phyloP scores from a whole-genome alignment of 2,888 invertebrate genomes.

The Pollenia labialis region DNA sequence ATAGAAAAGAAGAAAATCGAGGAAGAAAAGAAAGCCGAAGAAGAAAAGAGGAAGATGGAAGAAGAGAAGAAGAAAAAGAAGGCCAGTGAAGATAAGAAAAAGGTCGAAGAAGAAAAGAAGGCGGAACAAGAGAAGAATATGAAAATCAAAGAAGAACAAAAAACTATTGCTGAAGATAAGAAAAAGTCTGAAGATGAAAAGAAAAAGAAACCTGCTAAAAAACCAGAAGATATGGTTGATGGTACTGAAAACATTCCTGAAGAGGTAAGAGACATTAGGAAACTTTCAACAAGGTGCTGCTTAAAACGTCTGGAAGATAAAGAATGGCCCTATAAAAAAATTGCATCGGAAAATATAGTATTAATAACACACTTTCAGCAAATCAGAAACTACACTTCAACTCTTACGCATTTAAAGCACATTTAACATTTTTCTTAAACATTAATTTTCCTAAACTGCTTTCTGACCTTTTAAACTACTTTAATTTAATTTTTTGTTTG shows the following conservation, averaged over 20 bases:
- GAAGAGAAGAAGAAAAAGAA: constrained; percentile 60
- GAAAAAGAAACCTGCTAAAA: constrained; percentile 84
- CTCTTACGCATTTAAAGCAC: not conserved
- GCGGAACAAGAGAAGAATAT: constrained; percentile 78
- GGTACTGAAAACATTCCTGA: constrained; percentile 74
- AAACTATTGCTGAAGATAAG: constrained; percentile 85
- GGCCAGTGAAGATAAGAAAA: constrained; percentile 70
- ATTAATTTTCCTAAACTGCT: not conserved
- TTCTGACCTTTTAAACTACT: too few species aligned
- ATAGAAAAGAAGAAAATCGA: constrained; percentile 72
- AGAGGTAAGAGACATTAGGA: constrained; percentile 66
- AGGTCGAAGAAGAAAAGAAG: constrained; percentile 81
- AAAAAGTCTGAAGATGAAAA: constrained; percentile 78
- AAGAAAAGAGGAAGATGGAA: constrained; percentile 55
- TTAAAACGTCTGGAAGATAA: constrained; percentile 4
- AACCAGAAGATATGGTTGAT: constrained; percentile 78
- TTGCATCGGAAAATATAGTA: not conserved
- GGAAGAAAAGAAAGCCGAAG: constrained; percentile 56
- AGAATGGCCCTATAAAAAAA: constrained; percentile 9
- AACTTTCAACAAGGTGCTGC: not conserved
- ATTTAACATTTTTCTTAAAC: too few species aligned
- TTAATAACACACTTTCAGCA: not conserved
- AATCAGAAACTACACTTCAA: not conserved
- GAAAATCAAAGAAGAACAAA: constrained; percentile 82
- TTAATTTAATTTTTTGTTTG: too few species aligned